Evolutionary conservation across 30 jellyfish, hydroid and myxozoan species (phyloP).

Genomic region (Hydractinia echinata): DNA sequence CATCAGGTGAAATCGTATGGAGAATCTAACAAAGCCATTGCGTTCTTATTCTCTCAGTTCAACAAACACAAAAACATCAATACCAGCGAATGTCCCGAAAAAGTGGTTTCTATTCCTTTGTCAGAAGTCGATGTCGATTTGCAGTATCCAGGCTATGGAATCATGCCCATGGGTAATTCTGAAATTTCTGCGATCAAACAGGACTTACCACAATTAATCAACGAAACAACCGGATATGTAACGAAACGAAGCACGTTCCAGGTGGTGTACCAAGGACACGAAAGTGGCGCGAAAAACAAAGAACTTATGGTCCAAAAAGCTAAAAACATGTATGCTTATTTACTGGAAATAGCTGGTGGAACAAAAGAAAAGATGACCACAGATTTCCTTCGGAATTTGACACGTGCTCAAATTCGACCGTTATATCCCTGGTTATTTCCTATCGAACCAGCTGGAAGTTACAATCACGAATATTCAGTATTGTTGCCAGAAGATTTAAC

Average conservation of each 20-base stretch:
- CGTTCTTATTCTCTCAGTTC: slow-evolving; percentile 55
- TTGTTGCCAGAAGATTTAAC: slow-evolving; percentile 36
- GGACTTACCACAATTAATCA: background rate
- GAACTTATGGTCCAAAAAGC: slow-evolving; percentile 19
- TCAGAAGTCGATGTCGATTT: slow-evolving; percentile 61
- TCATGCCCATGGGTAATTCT: slow-evolving; percentile 67
- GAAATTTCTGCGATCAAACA: slow-evolving; percentile 28
- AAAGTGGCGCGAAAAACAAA: background rate
- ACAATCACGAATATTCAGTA: slow-evolving; percentile 47
- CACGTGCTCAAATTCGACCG: slow-evolving; percentile 42
- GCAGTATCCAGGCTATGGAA: slow-evolving; percentile 65
- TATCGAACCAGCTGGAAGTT: slow-evolving; percentile 41
- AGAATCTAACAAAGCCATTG: slow-evolving; percentile 59
- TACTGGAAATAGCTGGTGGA: slow-evolving; percentile 22
- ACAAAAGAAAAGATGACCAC: slow-evolving; percentile 15
- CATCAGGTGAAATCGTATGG: slow-evolving; percentile 83
- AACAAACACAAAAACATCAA: slow-evolving; percentile 13
- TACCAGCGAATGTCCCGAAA: slow-evolving; percentile 36
- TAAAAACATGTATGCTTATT: slow-evolving; percentile 22
- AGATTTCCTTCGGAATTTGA: slow-evolving; percentile 16
- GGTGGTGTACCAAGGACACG: slow-evolving; percentile 7
- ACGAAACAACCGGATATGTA: slow-evolving; percentile 17
- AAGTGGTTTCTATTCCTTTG: slow-evolving; percentile 33
- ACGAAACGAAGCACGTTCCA: slow-evolving; percentile 18
- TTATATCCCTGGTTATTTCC: slow-evolving; percentile 42